Conservation (phyloP, 2,888 invertebrate genomes). For the Carcina quercana region DNA sequence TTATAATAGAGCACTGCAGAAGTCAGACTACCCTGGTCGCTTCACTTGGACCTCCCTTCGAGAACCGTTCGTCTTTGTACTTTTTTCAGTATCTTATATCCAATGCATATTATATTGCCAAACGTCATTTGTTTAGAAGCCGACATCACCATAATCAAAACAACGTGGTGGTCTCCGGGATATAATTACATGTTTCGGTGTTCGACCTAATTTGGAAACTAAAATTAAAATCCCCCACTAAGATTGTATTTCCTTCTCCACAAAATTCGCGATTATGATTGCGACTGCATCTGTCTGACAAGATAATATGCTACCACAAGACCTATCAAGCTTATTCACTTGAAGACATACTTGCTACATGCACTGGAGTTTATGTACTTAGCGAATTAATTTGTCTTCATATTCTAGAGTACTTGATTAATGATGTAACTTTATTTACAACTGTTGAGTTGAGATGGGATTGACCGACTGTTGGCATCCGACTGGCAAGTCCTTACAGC, state of each 20-base stretch:
- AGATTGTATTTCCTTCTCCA: conserved; percentile 36
- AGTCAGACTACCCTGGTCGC: conserved; percentile 27
- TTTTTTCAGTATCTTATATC: conserved; percentile 43
- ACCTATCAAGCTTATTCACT: too few species aligned
- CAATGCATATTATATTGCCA: conserved; percentile 22
- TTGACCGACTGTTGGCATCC: too few species aligned
- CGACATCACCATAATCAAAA: conserved; percentile 24
- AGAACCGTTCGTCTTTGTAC: conserved; percentile 25
- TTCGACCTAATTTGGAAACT: conserved; percentile 35
- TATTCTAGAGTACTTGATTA: conserved; percentile 7
- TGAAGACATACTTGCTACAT: too few species aligned
- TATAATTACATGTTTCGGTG: conserved; percentile 27
- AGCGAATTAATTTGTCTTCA: conserved; percentile 8
- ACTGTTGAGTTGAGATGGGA: conserved; percentile 6
- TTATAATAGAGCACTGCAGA: conserved; percentile 52
- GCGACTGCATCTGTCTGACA: conserved; percentile 10
- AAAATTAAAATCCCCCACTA: conserved; percentile 40
- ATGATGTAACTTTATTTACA: conserved; percentile 11
- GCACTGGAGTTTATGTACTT: too few species aligned
- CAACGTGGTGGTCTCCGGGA: conserved; percentile 52
- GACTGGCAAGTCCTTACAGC: too few species aligned
- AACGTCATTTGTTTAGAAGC: conserved; percentile 18
- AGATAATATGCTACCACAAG: neutral
- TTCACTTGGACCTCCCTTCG: conserved; percentile 28
- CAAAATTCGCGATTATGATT: conserved; percentile 19